Evolutionary conservation across 2,797 vertebrate genomes (phyloP), one percentile per base, ranked within the genome.

Genomic region (Diplodus puntazzo): DNA sequence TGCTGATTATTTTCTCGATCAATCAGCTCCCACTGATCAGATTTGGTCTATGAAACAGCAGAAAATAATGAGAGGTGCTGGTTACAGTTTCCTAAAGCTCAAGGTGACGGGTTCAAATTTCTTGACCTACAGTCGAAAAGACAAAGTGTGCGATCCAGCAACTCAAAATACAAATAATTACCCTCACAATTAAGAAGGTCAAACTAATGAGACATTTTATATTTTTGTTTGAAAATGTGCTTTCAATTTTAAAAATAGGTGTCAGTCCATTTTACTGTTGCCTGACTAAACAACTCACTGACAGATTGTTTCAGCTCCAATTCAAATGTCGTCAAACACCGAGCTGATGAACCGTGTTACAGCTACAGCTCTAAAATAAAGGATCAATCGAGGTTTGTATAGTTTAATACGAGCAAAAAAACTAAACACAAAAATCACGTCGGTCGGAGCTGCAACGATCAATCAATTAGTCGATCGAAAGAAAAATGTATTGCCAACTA

Each of bases 321-420:
- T 30, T 30, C 30, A 30, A 30, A 25, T 20, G 25, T 52, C 21
- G 25, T 18, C 2, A 50, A 16, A 11, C 59, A 46, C 10, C 30
- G 27, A 21, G 30, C 3, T 3, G 14, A 18, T 17, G 20, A 20
- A 23, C 3, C 1, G 0, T 10, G 2, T n/a, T 3, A 3, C 16
- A 39, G 9, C 9, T 39, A 34, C 16, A 20, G 39, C 48, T 70
- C 7, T 7, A 20, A 23, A n/a, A 39, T 48, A 11, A 43, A 11
- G 27, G 13, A 52, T 34, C 8, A 30, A n/a, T 57, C 34, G 58
- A 48, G 27, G 27, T 5, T 20, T 55, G 1, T n/a, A 0, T 20
- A 21, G 20, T 54, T 18, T 42, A 11, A 71, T 25, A 25, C 3
- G 3, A 25, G 25, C 25, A 25, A 25, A 25, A n/a, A 25, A 25